Percentiles rank a stretch among this genome's conserved stretches.
These are phyloP conservation scores for Agrochola lota DNA, from an alignment of 2,888 invertebrate genomes.

Conservation along the genomic window DNA sequence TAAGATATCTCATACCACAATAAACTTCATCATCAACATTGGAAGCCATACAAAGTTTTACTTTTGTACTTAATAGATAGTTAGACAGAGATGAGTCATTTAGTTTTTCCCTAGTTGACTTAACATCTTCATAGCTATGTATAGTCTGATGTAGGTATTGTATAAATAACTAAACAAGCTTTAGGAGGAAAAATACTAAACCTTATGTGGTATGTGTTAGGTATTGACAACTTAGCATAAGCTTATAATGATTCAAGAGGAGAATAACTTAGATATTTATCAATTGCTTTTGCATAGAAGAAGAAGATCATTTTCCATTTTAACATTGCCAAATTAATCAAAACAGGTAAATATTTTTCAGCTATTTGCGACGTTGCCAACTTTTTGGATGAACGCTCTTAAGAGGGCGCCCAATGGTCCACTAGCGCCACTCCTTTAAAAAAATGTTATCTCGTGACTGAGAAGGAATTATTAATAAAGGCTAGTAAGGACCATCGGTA, in stretches of 20 bases:
- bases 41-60: not conserved
- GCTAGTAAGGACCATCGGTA: no score
- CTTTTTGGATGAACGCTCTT: no score
- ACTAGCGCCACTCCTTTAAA: no score
- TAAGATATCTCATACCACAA: not conserved
- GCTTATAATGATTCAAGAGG: not conserved
- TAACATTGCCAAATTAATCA: no score
- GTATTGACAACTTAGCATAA: conserved; percentile 4
- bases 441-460: no score
- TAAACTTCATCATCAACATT: not conserved
- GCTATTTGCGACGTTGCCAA: no score
- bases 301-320: no score
- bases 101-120: not conserved
- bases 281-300: not conserved
- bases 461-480: no score
- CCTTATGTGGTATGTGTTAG: not conserved
- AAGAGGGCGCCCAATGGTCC: no score
- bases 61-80: not conserved
- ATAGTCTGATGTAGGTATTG: not conserved
- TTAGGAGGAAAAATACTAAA: conserved; percentile 4
- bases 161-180: not conserved
- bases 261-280: not conserved
- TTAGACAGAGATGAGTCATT: not conserved
- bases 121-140: not conserved
- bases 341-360: no score